Evolutionary conservation across 2,113 vertebrate species (phyloP).

Genomic region (Pachycephala philippinensis): DNA sequence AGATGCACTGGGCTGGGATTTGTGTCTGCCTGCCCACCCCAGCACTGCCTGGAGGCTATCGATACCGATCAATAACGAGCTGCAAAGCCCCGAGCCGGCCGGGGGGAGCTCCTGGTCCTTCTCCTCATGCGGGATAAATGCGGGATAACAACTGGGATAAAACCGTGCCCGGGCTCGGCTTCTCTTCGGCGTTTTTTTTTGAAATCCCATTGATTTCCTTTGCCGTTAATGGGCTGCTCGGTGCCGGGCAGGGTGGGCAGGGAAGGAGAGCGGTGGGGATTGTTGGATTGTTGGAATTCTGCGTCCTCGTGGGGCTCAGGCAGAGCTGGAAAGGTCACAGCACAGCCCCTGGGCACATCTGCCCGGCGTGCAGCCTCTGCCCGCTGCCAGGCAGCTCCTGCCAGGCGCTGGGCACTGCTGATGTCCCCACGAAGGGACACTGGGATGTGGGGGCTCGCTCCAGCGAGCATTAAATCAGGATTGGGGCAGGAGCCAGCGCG

Average conservation of each 20-base stretch:
- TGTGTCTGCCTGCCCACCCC: background rate
- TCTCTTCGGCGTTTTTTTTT: background rate
- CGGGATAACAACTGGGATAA: background rate
- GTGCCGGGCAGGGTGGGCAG: background rate
- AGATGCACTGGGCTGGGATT: background rate
- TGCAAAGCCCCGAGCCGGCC: background rate
- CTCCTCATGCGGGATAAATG: rapidly evolving
- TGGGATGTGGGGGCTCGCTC: background rate
- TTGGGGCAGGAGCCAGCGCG: background rate
- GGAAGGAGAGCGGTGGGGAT: background rate
- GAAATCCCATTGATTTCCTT: background rate
- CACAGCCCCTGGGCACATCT: background rate
- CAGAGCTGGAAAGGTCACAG: background rate
- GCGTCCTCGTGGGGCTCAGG: background rate
- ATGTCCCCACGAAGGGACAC: background rate
- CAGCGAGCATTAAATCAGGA: background rate
- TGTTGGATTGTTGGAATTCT: background rate
- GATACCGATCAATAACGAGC: background rate
- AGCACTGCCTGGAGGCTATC: background rate
- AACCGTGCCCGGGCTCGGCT: background rate
- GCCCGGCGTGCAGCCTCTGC: background rate
- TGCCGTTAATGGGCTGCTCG: background rate
- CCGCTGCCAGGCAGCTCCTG: background rate
- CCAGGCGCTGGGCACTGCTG: background rate
- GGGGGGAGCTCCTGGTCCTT: background rate